Evolutionary conservation across 2,888 invertebrate genomes (phyloP).

Genomic region (Temnothorax unifasciatus): DNA sequence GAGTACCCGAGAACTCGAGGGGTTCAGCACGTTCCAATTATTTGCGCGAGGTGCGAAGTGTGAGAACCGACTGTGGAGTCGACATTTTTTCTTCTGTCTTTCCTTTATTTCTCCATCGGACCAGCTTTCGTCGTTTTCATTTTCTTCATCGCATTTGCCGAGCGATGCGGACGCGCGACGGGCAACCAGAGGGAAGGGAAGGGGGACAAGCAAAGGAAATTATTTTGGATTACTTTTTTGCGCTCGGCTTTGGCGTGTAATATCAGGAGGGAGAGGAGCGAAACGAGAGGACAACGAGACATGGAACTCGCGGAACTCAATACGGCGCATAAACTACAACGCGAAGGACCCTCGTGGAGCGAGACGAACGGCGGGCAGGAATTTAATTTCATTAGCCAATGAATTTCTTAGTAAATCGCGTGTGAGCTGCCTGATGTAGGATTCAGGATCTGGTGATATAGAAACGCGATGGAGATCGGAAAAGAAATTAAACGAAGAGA

Average conservation of each 20-base stretch:
- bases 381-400: conserved; percentile 80
- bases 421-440: conserved; percentile 71
- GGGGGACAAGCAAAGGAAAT: conserved; percentile 63
- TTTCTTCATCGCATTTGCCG: conserved; percentile 62
- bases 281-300: conserved; percentile 31
- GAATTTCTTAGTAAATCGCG: conserved; percentile 79
- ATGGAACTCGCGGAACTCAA: conserved; percentile 74
- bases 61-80: conserved; percentile 65
- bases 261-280: conserved; percentile 14
- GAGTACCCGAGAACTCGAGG: conserved; percentile 74
- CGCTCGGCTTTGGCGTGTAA: conserved; percentile 57
- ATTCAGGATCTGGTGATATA: conserved; percentile 60
- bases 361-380: conserved; percentile 63
- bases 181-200: not conserved
- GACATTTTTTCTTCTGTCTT: conserved; percentile 60
- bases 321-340: conserved; percentile 73
- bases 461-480: conserved; percentile 58
- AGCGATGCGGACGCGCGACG: conserved; percentile 62
- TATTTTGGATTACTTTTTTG: conserved; percentile 80
- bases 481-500: conserved; percentile 55
- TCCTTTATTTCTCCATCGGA: conserved; percentile 60
- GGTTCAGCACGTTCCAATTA: conserved; percentile 79
- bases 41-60: conserved; percentile 74
- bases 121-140: conserved; percentile 61
- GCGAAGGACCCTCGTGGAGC: conserved; percentile 34